Conservation (phyloP, 2,888 invertebrate species). For the Noctua comes region DNA sequence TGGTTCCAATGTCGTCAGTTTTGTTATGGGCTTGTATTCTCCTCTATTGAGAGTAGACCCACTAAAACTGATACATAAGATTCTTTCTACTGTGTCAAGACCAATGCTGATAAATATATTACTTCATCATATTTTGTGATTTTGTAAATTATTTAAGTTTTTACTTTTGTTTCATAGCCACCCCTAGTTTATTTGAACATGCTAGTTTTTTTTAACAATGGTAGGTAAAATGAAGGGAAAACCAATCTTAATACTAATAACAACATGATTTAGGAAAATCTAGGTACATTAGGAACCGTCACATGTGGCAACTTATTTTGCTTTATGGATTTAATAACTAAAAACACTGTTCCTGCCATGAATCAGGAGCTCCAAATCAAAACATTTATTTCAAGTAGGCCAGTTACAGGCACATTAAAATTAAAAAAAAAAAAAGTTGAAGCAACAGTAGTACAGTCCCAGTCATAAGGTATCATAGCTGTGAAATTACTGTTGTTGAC, state of each 20-base stretch:
- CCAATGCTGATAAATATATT: slow-evolving; percentile 29
- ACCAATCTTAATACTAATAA: neutral
- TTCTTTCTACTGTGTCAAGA: slow-evolving; percentile 30
- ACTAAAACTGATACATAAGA: slow-evolving; percentile 21
- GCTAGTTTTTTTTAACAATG: neutral
- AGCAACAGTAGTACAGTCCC: too few relatives aligned
- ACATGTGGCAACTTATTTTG: too few relatives aligned
- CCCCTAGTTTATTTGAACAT: neutral
- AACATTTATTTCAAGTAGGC: too few relatives aligned
- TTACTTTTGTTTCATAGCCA: neutral
- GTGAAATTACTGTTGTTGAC: too few relatives aligned
- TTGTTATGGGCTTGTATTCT: neutral
- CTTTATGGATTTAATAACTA: too few relatives aligned
- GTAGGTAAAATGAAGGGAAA: neutral
- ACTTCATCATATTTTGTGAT: slow-evolving; percentile 17
- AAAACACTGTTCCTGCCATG: too few relatives aligned
- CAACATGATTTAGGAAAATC: neutral
- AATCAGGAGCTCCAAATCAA: too few relatives aligned
- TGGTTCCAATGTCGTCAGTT: neutral
- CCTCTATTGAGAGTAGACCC: neutral
- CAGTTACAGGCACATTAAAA: too few relatives aligned
- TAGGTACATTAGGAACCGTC: too few relatives aligned
- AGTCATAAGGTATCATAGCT: too few relatives aligned
- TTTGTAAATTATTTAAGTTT: slow-evolving; percentile 7
- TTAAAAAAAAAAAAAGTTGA: too few relatives aligned